phyloP scores from a whole-genome alignment of 2,888 invertebrate genomes.

The Drosophila aldrichi region DNA sequence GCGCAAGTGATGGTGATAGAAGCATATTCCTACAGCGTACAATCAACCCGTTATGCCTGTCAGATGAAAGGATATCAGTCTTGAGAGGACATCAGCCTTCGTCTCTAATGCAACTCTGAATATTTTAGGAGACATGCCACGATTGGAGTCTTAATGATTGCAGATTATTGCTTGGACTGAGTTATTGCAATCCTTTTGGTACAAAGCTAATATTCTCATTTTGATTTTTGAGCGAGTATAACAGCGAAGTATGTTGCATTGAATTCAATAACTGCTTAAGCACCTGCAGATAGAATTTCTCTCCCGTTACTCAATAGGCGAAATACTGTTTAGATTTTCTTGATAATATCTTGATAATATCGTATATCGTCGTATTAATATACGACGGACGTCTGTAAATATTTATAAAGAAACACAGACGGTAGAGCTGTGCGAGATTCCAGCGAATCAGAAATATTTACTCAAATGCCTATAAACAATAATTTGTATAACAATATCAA shows the following conservation, averaged over 20 bases:
- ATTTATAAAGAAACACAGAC: neutral
- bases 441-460: neutral
- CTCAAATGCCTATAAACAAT: neutral
- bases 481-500: neutral
- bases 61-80: neutral
- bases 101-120: no score
- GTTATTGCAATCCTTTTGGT: neutral
- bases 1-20: neutral
- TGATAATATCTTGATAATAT: neutral
- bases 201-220: neutral
- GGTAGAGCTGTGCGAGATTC: neutral
- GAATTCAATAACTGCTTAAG: neutral
- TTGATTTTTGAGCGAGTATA: neutral
- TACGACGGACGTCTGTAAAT: neutral
- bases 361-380: no score
- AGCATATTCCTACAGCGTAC: neutral
- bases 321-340: neutral
- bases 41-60: neutral
- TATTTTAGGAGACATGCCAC: no score
- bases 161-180: no score
- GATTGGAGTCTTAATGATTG: no score
- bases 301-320: neutral
- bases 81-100: neutral
- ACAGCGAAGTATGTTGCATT: neutral
- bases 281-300: neutral